Evolutionary conservation across 1,140 invertebrate species (phyloP), one percentile per base, ranked within the genome.

Genomic region (Ceratitis capitata): DNA sequence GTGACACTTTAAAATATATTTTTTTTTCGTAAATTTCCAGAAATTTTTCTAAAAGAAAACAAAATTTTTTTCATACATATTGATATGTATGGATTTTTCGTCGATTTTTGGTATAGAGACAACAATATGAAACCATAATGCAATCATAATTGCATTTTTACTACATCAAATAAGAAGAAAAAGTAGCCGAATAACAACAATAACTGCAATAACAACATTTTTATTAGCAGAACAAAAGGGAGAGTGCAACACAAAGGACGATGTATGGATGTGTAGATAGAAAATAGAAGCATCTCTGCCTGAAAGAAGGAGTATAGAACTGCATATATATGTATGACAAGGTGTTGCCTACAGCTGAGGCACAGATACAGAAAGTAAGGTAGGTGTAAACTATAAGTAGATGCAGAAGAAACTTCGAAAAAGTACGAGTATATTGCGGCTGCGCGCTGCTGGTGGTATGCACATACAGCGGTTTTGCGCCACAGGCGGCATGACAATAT

Each of bases 71-170:
- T 56, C 51, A 23, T n/a, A 56, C 51, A n/a, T n/a, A 23, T 56
- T n/a, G n/a, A n/a, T n/a, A n/a, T 26, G 56, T 7, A 1, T 26
- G 1, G 5, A 19, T 56, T n/a, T 61, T 6, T 6, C 56, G n/a
- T n/a, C n/a, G n/a, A n/a, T n/a, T n/a, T 78, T 78, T 78, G 35
- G 39, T 9, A 1, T 45, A 3, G 7, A 19, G n/a, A n/a, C 19
- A 51, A 83, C 69, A 83, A 51, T 85, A 7, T 35, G 23, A 74
- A 74, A 69, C 84, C 84, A 85, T 85, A 85, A 85, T 85, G 84
- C 84, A 85, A 85, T 69, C 84, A 49, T 85, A 85, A 85, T 85
- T 85, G 84, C 84, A 85, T 78, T 85, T 85, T 78, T 84, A 84
- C 83, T 23, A 84, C 51, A 3, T 35, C n/a, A 39, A 56, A 26